Conservation (phyloP, 2,113 vertebrate species). For the Pungitius pungitius region DNA sequence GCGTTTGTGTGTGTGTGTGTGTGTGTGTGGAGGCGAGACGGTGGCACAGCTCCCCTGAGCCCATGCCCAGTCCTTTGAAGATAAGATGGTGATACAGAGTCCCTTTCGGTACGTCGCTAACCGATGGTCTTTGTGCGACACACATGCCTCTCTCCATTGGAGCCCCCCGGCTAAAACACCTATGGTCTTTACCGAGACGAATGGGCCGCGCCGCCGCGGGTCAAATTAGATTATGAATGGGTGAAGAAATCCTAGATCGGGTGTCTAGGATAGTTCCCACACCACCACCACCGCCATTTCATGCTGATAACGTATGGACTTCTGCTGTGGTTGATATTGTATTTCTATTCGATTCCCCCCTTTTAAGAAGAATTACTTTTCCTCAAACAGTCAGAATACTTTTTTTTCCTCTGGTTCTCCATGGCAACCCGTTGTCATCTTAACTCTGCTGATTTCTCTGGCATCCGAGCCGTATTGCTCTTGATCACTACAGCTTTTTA, state of each 20-base stretch:
- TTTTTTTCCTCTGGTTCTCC: conserved; percentile 49
- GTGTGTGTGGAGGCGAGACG: conserved; percentile 74
- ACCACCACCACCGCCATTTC: conserved; percentile 47
- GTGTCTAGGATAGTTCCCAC: conserved; percentile 57
- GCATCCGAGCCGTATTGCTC: conserved; percentile 62
- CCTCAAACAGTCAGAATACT: conserved; percentile 42
- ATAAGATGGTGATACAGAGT: conserved; percentile 83
- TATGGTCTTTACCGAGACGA: conserved; percentile 76
- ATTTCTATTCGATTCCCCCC: conserved; percentile 65
- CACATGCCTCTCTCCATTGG: conserved; percentile 67
- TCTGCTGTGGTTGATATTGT: conserved; percentile 59
- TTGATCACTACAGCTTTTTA: conserved; percentile 71
- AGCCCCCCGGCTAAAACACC: conserved; percentile 76
- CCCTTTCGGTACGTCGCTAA: conserved; percentile 79
- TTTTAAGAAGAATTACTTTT: conserved; percentile 62
- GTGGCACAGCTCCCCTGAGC: conserved; percentile 77
- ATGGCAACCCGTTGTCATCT: conserved; percentile 66
- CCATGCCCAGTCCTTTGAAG: conserved; percentile 83
- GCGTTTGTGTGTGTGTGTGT: conserved; percentile 59
- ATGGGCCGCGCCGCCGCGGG: conserved; percentile 62
- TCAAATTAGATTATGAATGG: conserved; percentile 78
- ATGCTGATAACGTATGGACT: conserved; percentile 61
- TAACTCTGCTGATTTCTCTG: conserved; percentile 57
- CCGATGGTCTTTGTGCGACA: conserved; percentile 78
- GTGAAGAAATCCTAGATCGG: conserved; percentile 67